phyloP scores from a whole-genome alignment of 2,888 invertebrate species.

The Linnaemya tessellans region DNA sequence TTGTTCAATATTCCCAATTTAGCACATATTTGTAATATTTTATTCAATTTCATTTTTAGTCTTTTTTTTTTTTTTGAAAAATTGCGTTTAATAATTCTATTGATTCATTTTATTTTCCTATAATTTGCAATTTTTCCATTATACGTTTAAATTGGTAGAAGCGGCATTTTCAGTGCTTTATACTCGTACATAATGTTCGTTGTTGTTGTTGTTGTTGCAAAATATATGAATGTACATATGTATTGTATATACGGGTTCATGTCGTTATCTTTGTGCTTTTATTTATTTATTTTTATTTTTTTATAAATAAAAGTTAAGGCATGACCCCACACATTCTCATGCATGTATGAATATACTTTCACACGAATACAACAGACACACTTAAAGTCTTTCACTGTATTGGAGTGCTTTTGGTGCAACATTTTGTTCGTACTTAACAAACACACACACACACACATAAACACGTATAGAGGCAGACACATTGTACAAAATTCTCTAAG shows the following conservation, averaged over 20 bases:
- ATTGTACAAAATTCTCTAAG: slow-evolving; percentile 37
- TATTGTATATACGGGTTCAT: too few species aligned
- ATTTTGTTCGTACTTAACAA: background rate
- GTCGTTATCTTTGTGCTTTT: slow-evolving; percentile 22
- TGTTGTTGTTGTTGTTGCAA: background rate
- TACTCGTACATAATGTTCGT: background rate
- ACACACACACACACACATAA: background rate
- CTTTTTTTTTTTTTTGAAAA: slow-evolving; percentile 22
- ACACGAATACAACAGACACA: slow-evolving; percentile 28
- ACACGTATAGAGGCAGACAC: slow-evolving; percentile 9
- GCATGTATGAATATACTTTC: slow-evolving; percentile 1
- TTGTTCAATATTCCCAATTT: slow-evolving; percentile 20
- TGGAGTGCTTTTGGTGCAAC: slow-evolving; percentile 50
- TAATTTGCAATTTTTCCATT: slow-evolving; percentile 52
- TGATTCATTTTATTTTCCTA: slow-evolving; percentile 14
- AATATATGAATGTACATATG: background rate
- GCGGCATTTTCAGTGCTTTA: slow-evolving; percentile 12
- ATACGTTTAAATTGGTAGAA: slow-evolving; percentile 10
- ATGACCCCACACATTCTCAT: slow-evolving; percentile 52
- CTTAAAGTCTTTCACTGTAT: slow-evolving; percentile 34
- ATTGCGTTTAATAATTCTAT: slow-evolving; percentile 55
- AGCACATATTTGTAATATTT: slow-evolving; percentile 16
- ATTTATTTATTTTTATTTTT: slow-evolving; percentile 15
- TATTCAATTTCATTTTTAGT: slow-evolving; percentile 1
- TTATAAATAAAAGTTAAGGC: slow-evolving; percentile 40